Conservation (phyloP, 2,888 invertebrate genomes). For the Taphrorychus bicolor region DNA sequence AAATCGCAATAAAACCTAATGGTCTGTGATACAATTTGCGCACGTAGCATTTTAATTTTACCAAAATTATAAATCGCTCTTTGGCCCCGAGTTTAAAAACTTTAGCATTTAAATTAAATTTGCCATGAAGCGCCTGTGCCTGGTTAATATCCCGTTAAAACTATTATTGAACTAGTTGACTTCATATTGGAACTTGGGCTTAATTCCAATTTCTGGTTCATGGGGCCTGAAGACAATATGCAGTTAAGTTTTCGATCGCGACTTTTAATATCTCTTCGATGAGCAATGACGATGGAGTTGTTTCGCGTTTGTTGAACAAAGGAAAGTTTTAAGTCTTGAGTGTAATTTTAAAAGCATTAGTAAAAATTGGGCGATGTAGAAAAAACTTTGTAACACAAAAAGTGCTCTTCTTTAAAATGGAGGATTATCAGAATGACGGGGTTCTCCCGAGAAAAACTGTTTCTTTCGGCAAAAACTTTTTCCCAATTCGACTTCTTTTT, state of each 20-base stretch:
- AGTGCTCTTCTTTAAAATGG: conserved; percentile 16
- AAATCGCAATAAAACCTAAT: conserved; percentile 54
- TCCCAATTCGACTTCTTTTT: conserved; percentile 26
- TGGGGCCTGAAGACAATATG: not conserved
- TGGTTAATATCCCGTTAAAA: conserved; percentile 30
- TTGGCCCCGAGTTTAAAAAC: conserved; percentile 21
- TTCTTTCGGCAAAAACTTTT: conserved; percentile 34
- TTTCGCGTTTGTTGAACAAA: no score
- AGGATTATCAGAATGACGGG: conserved; percentile 15
- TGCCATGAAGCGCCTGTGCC: conserved; percentile 25
- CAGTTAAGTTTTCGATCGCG: conserved; percentile 1
- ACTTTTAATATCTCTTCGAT: not conserved
- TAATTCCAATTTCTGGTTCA: conserved; percentile 1
- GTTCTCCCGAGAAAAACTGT: conserved; percentile 4
- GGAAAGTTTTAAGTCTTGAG: not conserved
- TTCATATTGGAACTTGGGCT: conserved; percentile 3
- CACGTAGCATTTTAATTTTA: conserved; percentile 49
- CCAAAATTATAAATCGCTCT: conserved; percentile 44
- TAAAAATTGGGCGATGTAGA: conserved; percentile 7
- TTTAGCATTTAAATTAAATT: conserved; percentile 39
- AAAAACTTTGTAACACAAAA: conserved; percentile 18
- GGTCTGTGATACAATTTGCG: conserved; percentile 50
- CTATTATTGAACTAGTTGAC: conserved; percentile 16
- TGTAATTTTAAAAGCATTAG: conserved; percentile 16
- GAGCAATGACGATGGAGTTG: no score